These are phyloP conservation scores for Drosophila formosana DNA, from an alignment of 2,888 invertebrate species.

Conservation along the genomic window DNA sequence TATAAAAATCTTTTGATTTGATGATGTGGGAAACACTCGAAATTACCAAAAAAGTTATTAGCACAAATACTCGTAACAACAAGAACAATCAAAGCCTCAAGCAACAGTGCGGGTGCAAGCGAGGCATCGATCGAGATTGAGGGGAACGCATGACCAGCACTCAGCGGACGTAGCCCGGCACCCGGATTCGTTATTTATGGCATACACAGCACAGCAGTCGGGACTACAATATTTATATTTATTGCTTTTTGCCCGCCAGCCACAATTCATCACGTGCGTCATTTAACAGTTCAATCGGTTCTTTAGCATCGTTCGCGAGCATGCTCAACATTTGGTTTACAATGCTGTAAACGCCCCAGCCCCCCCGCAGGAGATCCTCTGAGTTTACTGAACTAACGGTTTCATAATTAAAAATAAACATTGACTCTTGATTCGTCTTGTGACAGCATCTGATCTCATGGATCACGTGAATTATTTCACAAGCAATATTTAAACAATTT, in stretches of 20 bases:
- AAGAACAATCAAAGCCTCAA: slow-evolving; percentile 47
- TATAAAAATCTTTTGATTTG: slow-evolving; percentile 28
- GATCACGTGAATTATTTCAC: slow-evolving; percentile 24
- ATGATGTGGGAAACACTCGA: slow-evolving; percentile 77
- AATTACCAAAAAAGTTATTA: slow-evolving; percentile 70
- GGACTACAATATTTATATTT: slow-evolving; percentile 32
- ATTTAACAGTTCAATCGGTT: slow-evolving; percentile 75
- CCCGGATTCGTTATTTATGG: slow-evolving; percentile 79
- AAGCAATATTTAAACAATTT: slow-evolving; percentile 5
- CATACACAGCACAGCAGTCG: slow-evolving; percentile 36
- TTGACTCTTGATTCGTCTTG: neutral
- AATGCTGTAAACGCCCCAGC: slow-evolving; percentile 2
- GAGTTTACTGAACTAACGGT: slow-evolving; percentile 50
- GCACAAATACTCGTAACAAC: slow-evolving; percentile 53
- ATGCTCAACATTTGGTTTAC: slow-evolving; percentile 13
- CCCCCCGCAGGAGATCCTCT: no score
- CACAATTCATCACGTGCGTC: slow-evolving; percentile 78
- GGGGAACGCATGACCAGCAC: slow-evolving; percentile 25
- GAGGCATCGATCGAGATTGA: neutral
- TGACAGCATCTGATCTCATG: slow-evolving; percentile 14
- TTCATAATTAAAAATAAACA: slow-evolving; percentile 8
- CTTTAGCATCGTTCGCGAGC: neutral
- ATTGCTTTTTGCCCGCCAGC: slow-evolving; percentile 45
- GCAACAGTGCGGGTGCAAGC: neutral
- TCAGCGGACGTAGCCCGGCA: slow-evolving; percentile 58